Evolutionary conservation across 2,113 vertebrate genomes (phyloP), one percentile per base, ranked within the genome.

Genomic region (Siniperca chuatsi): DNA sequence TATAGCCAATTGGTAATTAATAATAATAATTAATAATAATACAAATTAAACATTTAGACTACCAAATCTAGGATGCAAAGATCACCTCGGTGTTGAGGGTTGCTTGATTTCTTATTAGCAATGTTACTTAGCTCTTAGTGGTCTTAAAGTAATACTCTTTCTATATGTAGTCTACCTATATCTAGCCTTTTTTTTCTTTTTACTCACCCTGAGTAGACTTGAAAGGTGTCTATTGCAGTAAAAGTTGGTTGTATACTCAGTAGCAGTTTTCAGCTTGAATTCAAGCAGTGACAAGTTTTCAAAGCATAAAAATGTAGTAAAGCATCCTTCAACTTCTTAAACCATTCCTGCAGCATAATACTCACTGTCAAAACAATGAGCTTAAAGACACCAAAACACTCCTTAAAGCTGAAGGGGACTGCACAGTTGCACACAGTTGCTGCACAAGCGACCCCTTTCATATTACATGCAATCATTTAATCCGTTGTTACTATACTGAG

Each of bases 291-390:
- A 62, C 29, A 61, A 23, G 23, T n/a, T 13, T 82, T 68, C 44
- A 62, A 29, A 50, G 66, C 48, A 37, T 65, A 64, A 72, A 65
- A 40, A 55, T 35, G 37, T 23, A 23, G 21, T 77, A 64, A 65
- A 66, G 15, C 15, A 64, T 54, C 57, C 23, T 37, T 46, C 40
- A 57, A 57, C 35, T 33, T 33, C 57, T 73, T 37, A 33, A 72
- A 58, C 8, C 16, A 42, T 40, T 48, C 33, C 37, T 67, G 52
- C 61, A 33, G 16, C 48, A 40, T 15, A 40, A 40, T 25, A 54
- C 12, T 76, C 11, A 67, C 16, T 57, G 37, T 58, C 40, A 33
- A 68, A 78, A 55, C 75, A 67, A 57, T 8, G 48, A 58, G 35
- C 23, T 46, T 2, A 48, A 68, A 68, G 64, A 57, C 52, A 46